Evolutionary conservation across 2,888 invertebrate genomes (phyloP).

Genomic region (Therioaphis trifolii): DNA sequence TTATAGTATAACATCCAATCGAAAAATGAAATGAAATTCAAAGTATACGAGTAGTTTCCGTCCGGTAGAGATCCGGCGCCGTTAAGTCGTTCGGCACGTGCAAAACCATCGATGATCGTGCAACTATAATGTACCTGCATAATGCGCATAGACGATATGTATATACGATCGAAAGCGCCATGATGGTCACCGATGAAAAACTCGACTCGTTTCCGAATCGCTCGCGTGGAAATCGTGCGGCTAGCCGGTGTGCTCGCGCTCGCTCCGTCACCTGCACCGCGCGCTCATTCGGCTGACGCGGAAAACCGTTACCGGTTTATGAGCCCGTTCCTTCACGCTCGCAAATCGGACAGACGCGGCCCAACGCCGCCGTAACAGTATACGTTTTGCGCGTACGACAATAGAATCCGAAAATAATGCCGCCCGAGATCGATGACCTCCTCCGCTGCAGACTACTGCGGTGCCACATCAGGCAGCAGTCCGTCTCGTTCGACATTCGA

Average conservation of each 20-base stretch:
- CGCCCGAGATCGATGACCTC: constrained; percentile 58
- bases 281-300: neutral
- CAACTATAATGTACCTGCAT: too few relatives aligned
- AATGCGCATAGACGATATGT: too few relatives aligned
- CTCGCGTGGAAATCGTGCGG: neutral
- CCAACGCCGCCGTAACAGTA: neutral
- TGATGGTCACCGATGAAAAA: too few relatives aligned
- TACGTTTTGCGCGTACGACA: constrained; percentile 40
- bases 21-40: too few relatives aligned
- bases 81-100: too few relatives aligned
- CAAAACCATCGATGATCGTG: too few relatives aligned
- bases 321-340: constrained; percentile 40
- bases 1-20: too few relatives aligned
- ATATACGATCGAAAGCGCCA: too few relatives aligned
- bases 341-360: constrained; percentile 41
- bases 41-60: too few relatives aligned
- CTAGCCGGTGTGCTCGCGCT: neutral
- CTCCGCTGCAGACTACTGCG: neutral
- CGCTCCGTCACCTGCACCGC: neutral
- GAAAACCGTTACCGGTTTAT: constrained; percentile 25
- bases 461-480: neutral
- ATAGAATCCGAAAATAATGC: constrained; percentile 58
- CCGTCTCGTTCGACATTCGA: neutral
- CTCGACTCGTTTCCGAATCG: neutral
- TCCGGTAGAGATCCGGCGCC: too few relatives aligned